phyloP scores from a whole-genome alignment of 2,113 vertebrate genomes.

The Synchiropus splendidus region DNA sequence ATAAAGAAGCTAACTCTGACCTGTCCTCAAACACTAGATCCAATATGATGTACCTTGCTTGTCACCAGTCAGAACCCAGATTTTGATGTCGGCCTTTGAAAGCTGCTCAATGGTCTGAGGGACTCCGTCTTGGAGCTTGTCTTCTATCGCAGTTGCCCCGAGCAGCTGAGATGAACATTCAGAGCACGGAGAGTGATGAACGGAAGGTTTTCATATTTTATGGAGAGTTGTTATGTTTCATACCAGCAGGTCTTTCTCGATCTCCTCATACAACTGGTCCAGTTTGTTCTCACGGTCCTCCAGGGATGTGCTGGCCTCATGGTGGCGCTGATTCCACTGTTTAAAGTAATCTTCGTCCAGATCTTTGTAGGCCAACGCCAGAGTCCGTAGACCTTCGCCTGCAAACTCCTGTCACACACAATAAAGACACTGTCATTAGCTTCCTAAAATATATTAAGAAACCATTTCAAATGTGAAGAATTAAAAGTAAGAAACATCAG shows the following conservation, averaged over 20 bases:
- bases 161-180: constrained; percentile 63
- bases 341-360: constrained; percentile 73
- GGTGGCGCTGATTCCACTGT: constrained; percentile 75
- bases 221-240: not conserved
- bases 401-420: constrained; percentile 78
- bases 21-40: too few species aligned
- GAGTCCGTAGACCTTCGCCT: constrained; percentile 82
- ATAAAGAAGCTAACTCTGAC: too few species aligned
- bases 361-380: constrained; percentile 81
- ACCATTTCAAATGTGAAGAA: too few species aligned
- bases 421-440: too few species aligned
- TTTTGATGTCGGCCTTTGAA: constrained; percentile 82
- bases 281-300: constrained; percentile 75
- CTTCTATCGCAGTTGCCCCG: constrained; percentile 88
- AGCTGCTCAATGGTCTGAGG: constrained; percentile 84
- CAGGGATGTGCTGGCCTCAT: constrained; percentile 72
- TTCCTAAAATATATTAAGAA: too few species aligned
- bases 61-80: constrained; percentile 95
- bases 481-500: not conserved
- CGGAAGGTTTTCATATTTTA: too few species aligned
- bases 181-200: too few species aligned
- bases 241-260: constrained; percentile 86
- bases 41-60: constrained; percentile 80
- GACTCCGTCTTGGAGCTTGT: constrained; percentile 89
- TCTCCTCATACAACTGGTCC: constrained; percentile 78